These are phyloP conservation scores for Pandemis corylana DNA, from an alignment of 2,888 invertebrate species.

Conservation along the genomic window DNA sequence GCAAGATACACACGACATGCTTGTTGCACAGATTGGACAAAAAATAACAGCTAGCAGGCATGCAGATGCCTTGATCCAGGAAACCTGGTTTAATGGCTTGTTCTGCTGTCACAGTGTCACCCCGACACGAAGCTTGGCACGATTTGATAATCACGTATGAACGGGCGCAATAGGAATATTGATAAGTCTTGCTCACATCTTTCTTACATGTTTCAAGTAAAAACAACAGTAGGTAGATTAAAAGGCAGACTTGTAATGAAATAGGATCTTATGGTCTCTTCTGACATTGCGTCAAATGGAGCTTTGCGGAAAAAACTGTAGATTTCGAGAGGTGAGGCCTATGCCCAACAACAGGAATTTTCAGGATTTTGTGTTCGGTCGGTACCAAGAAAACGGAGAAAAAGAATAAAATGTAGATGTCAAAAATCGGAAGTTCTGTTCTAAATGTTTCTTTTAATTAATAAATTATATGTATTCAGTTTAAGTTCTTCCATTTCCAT, in stretches of 20 bases:
- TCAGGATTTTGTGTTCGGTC: no score
- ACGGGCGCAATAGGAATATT: background rate
- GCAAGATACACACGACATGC: constrained; percentile 36
- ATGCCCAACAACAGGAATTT: no score
- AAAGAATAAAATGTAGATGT: no score
- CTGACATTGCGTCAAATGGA: no score
- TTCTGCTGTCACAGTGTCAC: background rate
- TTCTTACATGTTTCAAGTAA: no score
- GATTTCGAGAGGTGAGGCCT: no score
- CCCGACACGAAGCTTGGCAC: constrained; percentile 18
- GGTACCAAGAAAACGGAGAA: no score
- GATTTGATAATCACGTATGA: constrained; percentile 9
- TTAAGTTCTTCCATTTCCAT: background rate
- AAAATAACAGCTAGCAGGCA: constrained; percentile 26
- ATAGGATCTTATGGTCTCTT: no score
- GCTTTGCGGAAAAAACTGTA: no score
- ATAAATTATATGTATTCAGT: background rate
- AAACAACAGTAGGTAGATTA: no score
- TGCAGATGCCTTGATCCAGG: constrained; percentile 33
- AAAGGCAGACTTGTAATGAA: no score
- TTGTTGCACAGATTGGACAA: constrained; percentile 27
- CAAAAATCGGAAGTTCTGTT: background rate
- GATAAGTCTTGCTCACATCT: background rate
- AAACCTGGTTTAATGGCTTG: constrained; percentile 8
- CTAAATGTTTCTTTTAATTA: background rate